Evolutionary conservation across 2,888 invertebrate genomes (phyloP), one percentile per base, ranked within the genome.

Genomic region (Nephrotoma appendiculata): DNA sequence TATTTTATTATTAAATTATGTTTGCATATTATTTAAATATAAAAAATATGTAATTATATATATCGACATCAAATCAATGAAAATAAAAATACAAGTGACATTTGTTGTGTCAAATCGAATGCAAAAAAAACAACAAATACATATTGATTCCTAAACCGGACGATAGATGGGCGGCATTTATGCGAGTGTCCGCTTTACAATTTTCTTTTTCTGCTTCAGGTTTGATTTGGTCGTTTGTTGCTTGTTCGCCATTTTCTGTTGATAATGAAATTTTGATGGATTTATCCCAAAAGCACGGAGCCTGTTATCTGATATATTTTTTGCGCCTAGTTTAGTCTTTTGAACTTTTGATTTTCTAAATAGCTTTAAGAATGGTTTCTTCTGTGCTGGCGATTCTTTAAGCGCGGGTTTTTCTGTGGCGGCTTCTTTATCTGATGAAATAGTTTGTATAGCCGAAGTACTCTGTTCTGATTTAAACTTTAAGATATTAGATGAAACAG

Each of bases 261-360:
- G 90, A 86, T 91, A 91, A 87, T 90, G 89, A 87, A 90, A 97
- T 90, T 97, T 97, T 89, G 96, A 97, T 0, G 98, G 98, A 92
- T 98, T 98, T 57, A 98, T 94, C 86, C 98, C 98, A 90, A 97
- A 99, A 0, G 98, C 98, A 89, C 95, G 94, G 7, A 99, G 92
- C 88, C 99, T 94, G 88, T 96, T 95, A 91, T 97, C 96, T 2
- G 96, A 94, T 42, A 96, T 90, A 86, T 91, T 89, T 86, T 89
- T 89, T 48, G 88, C 43, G 83, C 41, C 45, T 85, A 84, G 86
- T 86, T 87, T 86, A 88, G 87, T 87, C 87, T 84, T 84, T n/a
- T 84, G 41, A 0, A 6, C 12, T 57, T 57, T 57, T 9, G 71
- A 71, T 71, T 71, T 71, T 71, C 31, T 71, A 71, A 71, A 71